Conservation (phyloP, 2,888 invertebrate species). For the Torymus aiolomorphi region DNA sequence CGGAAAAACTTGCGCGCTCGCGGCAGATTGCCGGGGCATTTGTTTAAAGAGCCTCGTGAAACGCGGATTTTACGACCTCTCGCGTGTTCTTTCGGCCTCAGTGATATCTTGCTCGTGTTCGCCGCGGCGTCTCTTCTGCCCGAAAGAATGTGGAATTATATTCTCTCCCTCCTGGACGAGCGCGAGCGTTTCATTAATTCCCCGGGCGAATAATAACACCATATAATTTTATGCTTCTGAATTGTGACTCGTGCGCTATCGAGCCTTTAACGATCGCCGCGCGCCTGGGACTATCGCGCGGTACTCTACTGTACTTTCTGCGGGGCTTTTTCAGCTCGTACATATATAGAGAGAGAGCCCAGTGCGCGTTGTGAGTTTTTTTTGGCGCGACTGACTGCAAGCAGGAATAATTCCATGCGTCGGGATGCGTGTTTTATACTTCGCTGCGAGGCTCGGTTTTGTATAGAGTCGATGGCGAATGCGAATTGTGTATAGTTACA, state of each 20-base stretch:
- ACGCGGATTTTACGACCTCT: constrained; percentile 55
- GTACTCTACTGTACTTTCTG: background rate
- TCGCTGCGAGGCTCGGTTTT: no score
- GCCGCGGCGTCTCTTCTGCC: background rate
- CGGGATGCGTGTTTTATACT: no score
- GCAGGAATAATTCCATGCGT: no score
- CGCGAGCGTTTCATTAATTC: constrained; percentile 53
- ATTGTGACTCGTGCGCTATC: constrained; percentile 42
- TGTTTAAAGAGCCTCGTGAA: constrained; percentile 59
- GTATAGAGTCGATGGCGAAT: background rate
- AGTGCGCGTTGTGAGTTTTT: no score
- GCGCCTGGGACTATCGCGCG: background rate
- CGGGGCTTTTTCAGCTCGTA: constrained; percentile 4
- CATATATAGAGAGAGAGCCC: background rate
- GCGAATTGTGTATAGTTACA: constrained; percentile 19
- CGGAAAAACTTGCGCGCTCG: constrained; percentile 44
- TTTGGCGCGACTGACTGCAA: no score
- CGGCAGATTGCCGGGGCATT: constrained; percentile 49
- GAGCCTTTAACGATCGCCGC: constrained; percentile 29
- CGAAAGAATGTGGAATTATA: constrained; percentile 54
- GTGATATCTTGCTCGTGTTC: constrained; percentile 44
- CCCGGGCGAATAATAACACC: constrained; percentile 54
- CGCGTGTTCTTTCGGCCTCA: constrained; percentile 21
- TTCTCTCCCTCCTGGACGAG: constrained; percentile 13
- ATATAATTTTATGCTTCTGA: constrained; percentile 57